phyloP scores from a whole-genome alignment of 2,797 vertebrate species.

The Poeciliopsis paucimaculata region DNA sequence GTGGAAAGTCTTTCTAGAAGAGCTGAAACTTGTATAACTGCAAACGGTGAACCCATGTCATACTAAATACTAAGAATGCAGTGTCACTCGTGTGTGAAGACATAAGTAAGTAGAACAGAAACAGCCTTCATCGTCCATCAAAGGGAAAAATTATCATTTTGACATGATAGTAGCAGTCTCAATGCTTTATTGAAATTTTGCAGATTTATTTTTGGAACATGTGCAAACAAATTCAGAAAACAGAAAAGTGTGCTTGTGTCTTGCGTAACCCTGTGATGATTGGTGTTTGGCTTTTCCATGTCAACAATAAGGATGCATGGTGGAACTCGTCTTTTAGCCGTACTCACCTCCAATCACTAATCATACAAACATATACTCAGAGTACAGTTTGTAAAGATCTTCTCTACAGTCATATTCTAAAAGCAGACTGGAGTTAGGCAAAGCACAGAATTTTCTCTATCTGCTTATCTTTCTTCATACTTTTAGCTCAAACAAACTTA shows the following conservation, averaged over 20 bases:
- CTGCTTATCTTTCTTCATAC: conserved; percentile 48
- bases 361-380: neutral
- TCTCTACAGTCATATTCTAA: neutral
- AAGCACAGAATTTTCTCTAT: conserved; percentile 35
- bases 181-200: neutral
- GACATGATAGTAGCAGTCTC: neutral
- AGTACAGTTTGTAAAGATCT: neutral
- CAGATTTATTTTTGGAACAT: neutral
- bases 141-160: neutral
- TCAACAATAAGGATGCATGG: neutral
- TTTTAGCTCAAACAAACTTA: conserved; percentile 60
- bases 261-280: neutral
- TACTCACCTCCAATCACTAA: neutral
- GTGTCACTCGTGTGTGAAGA: neutral
- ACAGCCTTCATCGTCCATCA: no score
- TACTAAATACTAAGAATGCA: neutral
- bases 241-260: neutral
- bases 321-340: neutral
- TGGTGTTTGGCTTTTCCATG: neutral
- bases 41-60: neutral
- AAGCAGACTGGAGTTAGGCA: conserved; percentile 17
- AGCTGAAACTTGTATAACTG: neutral
- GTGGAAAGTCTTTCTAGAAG: neutral
- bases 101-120: neutral
- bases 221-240: neutral